Conservation (phyloP, 2,113 vertebrate species). For the Empidonax alnorum region DNA sequence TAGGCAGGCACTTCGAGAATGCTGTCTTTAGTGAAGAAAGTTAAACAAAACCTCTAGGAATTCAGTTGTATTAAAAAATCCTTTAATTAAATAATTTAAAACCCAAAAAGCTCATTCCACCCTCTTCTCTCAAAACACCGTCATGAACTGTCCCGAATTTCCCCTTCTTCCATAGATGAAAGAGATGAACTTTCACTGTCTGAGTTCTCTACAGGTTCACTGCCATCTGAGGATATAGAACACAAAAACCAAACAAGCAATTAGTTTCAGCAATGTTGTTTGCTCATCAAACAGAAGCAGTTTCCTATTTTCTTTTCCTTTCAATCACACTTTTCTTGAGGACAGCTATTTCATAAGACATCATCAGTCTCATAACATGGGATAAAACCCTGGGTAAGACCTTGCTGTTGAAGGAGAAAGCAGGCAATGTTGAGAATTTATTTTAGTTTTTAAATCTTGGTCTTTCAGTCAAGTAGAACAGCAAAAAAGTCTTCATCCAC, state of each 20-base stretch:
- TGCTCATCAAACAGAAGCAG: neutral
- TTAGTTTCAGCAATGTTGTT: slow-evolving; percentile 34
- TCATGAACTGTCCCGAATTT: slow-evolving; percentile 62
- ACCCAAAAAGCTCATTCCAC: neutral
- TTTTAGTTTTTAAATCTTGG: neutral
- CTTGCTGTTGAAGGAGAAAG: neutral
- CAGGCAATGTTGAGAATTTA: neutral
- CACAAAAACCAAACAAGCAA: slow-evolving; percentile 40
- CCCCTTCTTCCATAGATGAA: slow-evolving; percentile 70
- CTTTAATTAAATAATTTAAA: slow-evolving; percentile 1
- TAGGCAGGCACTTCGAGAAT: neutral
- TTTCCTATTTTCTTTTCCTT: neutral
- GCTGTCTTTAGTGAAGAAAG: neutral
- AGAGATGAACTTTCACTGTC: slow-evolving; percentile 57
- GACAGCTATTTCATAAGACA: neutral
- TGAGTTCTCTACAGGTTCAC: slow-evolving; percentile 53
- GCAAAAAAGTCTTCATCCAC: neutral
- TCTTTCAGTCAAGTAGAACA: neutral
- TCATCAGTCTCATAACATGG: neutral
- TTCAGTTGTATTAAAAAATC: neutral
- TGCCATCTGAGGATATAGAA: slow-evolving; percentile 59
- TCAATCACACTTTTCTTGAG: neutral
- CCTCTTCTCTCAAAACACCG: neutral
- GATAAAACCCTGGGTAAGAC: neutral
- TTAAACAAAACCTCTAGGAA: slow-evolving; percentile 7